Base-by-base conservation (phyloP, 2,797 vertebrate species). In the Rallus crepitans region DNA sequence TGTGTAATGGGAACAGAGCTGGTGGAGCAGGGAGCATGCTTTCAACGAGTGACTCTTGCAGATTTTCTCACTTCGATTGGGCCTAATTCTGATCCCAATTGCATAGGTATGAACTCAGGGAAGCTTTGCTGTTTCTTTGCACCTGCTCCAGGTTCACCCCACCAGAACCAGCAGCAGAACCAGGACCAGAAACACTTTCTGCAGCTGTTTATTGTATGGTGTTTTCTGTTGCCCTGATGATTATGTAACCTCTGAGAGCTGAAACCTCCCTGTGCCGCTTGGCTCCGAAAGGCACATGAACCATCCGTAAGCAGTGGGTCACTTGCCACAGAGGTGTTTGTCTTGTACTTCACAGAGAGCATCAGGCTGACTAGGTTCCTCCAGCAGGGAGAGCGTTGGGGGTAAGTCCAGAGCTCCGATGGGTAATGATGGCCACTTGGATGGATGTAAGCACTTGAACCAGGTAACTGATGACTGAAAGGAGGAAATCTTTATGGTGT, bases 351-450 rank as follows among this genome's bases (percentile, higher is more conserved):
- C n/a, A 17, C 55, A 55, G 47, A 55, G 24, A 50, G 6, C 4
- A 0, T 64, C 6, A 10, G 45, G 11, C 15, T 86, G 2, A 1
- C 59, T 53, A 82, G 25, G 28, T 40, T 48, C 2, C 77, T 52
- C 56, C 25, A 75, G 53, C 6, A 2, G n/a, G 59, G 27, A 42
- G 7, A 3, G 37, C 5, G 15, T 17, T 42, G 19, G 59, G 33
- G 73, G 39, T 20, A n/a, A 10, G 21, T 16, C 7, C 2, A 1
- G 33, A 24, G 14, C 31, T 30, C 0, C 0, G 53, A 28, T 76
- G n/a, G n/a, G 11, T 39, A 16, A 4, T 3, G 7, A 19, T 17
- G 23, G 39, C 35, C 19, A 1, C 15, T 65, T n/a, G 40, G 48
- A 2, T 6, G 56, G 21, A 14, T 45, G 39, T 12, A 7, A 79